Evolutionary conservation across 2,797 vertebrate genomes (phyloP).

Genomic region (Odontamblyopus rebecca): DNA sequence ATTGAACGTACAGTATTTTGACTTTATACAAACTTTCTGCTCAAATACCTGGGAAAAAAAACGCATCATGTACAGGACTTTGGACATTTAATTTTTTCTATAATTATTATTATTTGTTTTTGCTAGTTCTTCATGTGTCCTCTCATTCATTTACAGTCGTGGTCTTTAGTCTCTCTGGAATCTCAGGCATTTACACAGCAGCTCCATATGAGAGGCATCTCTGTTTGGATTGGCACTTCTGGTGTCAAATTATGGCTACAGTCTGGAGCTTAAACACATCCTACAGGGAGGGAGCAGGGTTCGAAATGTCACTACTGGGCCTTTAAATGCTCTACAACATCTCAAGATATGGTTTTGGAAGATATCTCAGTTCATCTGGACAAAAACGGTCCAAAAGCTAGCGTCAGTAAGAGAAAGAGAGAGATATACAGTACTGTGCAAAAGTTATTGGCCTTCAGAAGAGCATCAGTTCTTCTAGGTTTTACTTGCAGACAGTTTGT

Average conservation of each 20-base stretch:
- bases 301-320: not conserved
- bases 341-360: not conserved
- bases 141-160: not conserved
- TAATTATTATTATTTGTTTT: too few relatives aligned
- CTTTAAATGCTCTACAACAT: not conserved
- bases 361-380: not conserved
- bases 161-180: not conserved
- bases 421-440: too few relatives aligned
- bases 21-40: too few relatives aligned
- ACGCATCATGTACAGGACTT: too few relatives aligned
- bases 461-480: too few relatives aligned
- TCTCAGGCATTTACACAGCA: not conserved
- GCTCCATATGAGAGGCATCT: not conserved
- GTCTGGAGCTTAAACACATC: not conserved
- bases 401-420: too few relatives aligned
- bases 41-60: too few relatives aligned
- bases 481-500: too few relatives aligned
- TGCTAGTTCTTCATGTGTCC: too few relatives aligned
- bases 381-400: not conserved
- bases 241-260: not conserved
- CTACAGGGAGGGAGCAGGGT: not conserved
- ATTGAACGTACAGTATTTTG: too few relatives aligned
- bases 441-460: too few relatives aligned
- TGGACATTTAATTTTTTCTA: too few relatives aligned
- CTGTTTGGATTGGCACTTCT: slow-evolving; percentile 3